phyloP scores from a whole-genome alignment of 1,140 invertebrate genomes.

The Sogatella furcifera region DNA sequence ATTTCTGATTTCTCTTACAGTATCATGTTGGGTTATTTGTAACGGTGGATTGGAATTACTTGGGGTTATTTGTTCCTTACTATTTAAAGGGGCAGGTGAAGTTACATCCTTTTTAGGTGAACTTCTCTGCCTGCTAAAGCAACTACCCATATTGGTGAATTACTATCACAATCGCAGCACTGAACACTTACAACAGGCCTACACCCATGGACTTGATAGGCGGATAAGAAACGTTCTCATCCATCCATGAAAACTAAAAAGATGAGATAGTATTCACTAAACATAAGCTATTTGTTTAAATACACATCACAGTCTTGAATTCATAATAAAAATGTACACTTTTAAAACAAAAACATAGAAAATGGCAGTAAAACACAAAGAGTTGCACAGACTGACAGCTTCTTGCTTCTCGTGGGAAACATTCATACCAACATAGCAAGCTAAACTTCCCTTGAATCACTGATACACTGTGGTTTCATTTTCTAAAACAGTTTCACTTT shows the following conservation, averaged over 20 bases:
- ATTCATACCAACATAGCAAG: background rate
- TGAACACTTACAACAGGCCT: background rate
- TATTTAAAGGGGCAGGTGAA: constrained; percentile 13
- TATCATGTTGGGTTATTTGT: constrained; percentile 19
- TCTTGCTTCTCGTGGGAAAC: background rate
- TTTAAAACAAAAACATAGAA: background rate
- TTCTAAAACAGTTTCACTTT: too few species aligned
- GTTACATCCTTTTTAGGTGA: constrained; percentile 24
- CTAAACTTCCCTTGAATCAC: background rate
- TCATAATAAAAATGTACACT: background rate
- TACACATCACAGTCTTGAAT: background rate
- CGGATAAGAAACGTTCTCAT: background rate
- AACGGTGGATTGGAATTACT: constrained; percentile 19
- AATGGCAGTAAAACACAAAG: background rate
- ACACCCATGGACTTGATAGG: background rate
- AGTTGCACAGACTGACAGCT: background rate
- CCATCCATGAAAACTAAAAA: background rate
- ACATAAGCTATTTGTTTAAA: background rate
- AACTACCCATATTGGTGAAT: constrained; percentile 24
- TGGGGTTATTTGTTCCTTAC: constrained; percentile 20
- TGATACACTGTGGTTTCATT: too few species aligned
- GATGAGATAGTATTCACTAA: background rate
- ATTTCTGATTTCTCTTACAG: constrained; percentile 19
- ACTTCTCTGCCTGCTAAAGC: constrained; percentile 26
- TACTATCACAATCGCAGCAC: background rate